phyloP scores from a whole-genome alignment of 1,140 invertebrate species.

The Neotoxoptera formosana region DNA sequence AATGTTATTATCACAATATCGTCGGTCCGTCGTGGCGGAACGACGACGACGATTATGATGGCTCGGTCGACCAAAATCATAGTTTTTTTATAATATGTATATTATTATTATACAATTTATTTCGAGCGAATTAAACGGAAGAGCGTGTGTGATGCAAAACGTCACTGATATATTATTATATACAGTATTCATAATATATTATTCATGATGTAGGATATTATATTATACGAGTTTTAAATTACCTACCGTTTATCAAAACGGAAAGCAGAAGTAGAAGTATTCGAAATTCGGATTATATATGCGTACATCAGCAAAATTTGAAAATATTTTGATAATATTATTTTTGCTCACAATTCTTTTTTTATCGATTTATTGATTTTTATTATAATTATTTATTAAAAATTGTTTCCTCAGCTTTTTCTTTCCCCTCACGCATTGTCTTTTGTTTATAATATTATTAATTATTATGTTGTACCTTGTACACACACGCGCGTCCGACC shows the following conservation, averaged over 20 bases:
- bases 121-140: neutral
- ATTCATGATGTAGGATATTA: neutral
- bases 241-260: neutral
- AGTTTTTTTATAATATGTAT: neutral
- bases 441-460: neutral
- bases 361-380: slow-evolving; percentile 6
- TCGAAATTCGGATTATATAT: neutral
- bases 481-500: neutral
- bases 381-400: neutral
- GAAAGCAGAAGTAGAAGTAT: neutral
- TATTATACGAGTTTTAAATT: neutral
- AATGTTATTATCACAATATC: slow-evolving; percentile 40
- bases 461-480: neutral
- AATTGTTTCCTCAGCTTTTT: neutral
- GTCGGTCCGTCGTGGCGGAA: slow-evolving; percentile 7
- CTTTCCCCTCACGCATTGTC: neutral
- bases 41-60: neutral
- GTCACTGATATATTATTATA: too few relatives aligned
- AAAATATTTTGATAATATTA: neutral
- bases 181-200: neutral
- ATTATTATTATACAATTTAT: neutral
- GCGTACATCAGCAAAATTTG: neutral
- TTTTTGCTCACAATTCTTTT: slow-evolving; percentile 37
- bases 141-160: neutral
- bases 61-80: neutral